Base-by-base conservation (phyloP, 2,797 vertebrate genomes). In the Borostomias antarcticus region DNA sequence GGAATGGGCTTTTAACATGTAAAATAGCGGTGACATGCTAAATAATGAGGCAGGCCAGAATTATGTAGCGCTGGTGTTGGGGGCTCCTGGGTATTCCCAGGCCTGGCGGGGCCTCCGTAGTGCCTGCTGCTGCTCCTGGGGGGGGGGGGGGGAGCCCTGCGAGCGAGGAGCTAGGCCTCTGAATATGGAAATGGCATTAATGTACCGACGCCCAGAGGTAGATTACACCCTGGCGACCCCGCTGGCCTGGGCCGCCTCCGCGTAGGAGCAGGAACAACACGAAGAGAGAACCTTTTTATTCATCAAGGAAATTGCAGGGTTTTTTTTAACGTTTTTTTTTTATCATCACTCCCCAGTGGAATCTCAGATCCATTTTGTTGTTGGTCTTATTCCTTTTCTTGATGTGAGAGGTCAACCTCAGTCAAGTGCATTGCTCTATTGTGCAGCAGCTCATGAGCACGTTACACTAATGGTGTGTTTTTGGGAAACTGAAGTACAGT, bases 21-120 rank as follows among this genome's bases (percentile, higher is more conserved):
- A 93, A 93, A 94, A 91, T 92, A 94, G 92, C 59, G 73, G 89
- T 93, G 92, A 93, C 93, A 94, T 90, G 87, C 90, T 93, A 93
- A 94, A 93, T 94, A 93, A 94, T 93, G 92, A 93, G 92, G 91
- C 87, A 52, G 89, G 84, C 81, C 82, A 76, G 89, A 93, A 92
- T 92, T 92, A 91, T 85, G 81, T 85, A 70, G 87, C 43, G 69
- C 77, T 65, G 77, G 82, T 69, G 68, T 68, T 63, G 70, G 67
- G 50, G 88, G 77, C 90, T 91, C 91, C 87, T 83, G 90, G 91
- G 91, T 89, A 91, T 93, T 89, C 82, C 84, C 79, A 62, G 84
- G 86, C 82, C 78, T 58, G 85, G n/a, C 77, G 28, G 53, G 85
- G 82, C 85, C 85, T 82, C 71, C 82, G 81, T 63, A 1, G 56